Evolutionary conservation across 2,113 vertebrate genomes (phyloP), one percentile per base, ranked within the genome.

Genomic region (Cochlearius cochlearius): DNA sequence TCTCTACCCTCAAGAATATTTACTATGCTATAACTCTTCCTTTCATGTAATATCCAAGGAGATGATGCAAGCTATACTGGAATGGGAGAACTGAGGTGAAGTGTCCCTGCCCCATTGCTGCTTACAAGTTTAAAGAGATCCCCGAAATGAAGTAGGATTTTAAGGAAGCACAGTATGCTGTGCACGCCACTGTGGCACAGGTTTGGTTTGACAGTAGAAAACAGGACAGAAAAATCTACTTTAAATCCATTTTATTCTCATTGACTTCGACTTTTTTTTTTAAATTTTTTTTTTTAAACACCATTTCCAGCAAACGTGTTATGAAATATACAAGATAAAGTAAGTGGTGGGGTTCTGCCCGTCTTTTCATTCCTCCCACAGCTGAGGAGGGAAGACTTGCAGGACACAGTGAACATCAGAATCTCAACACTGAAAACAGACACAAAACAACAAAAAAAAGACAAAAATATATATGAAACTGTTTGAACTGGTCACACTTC

Each of bases 221-320:
- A 49, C 6, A 55, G 34, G 69, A 88, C n/a, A 55, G 52, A 47
- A 66, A 30, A 53, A 76, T 14, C 67, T 97, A 97, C 82, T 97
- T 98, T 98, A 98, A 98, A 98, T 98, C 74, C 83, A 95, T 88
- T 97, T 98, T 98, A 98, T 98, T 98, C 80, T 96, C 94, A 97
- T 96, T 96, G 91, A 97, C 93, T 97, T 98, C 72, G 98, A 98
- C 91, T 64, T 43, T 88, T 90, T 60, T 93, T 79, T 88, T 84
- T 84, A 26, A 27, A 50, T 72, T 86, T 75, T 78, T 69, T 66
- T 89, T 91, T 94, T 86, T 97, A 96, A 43, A 43, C 97, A 98
- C 96, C 98, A 97, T 94, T 97, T 97, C 96, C 97, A 97, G 96
- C 95, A 97, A 98, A 94, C 94, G 95, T 95, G 94, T 93, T 97